A percentile compares a stretch with the other conserved stretches of the same genome.
These are phyloP conservation scores for Scortum barcoo DNA, from an alignment of 2,113 vertebrate species.

Conservation along the genomic window DNA sequence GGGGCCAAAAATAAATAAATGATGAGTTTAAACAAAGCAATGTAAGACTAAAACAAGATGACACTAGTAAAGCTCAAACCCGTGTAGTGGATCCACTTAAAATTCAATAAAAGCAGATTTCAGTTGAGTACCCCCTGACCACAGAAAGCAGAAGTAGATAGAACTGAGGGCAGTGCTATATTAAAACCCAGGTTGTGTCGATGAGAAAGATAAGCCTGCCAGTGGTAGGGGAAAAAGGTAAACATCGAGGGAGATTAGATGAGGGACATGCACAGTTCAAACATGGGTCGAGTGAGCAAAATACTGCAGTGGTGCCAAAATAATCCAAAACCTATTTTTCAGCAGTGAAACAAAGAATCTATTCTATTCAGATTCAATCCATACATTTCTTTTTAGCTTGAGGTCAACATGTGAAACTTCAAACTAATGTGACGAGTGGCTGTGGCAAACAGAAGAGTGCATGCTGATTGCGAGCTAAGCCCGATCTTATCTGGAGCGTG, in stretches of 20 bases:
- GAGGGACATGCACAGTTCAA: constrained; percentile 69
- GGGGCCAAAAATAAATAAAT: not conserved
- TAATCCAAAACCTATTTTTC: constrained; percentile 35
- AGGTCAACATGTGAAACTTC: constrained; percentile 1
- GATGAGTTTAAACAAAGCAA: not conserved
- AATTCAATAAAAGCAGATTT: constrained; percentile 54
- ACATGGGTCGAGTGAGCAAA: constrained; percentile 57
- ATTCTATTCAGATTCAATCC: constrained; percentile 9
- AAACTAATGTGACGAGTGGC: constrained; percentile 2
- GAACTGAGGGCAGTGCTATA: constrained; percentile 55
- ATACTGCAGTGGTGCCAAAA: constrained; percentile 35
- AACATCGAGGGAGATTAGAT: constrained; percentile 76
- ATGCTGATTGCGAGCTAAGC: constrained; percentile 31
- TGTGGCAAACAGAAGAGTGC: constrained; percentile 20
- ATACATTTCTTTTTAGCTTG: constrained; percentile 11
- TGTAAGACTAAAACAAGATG: not conserved
- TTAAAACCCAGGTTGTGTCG: constrained; percentile 49
- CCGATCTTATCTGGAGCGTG: constrained; percentile 71
- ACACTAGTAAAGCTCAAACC: not conserved
- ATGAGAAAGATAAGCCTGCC: constrained; percentile 69
- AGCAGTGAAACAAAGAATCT: constrained; percentile 19
- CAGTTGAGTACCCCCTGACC: constrained; percentile 27
- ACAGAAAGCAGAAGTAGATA: constrained; percentile 70
- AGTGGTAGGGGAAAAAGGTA: constrained; percentile 62
- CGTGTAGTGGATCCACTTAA: not conserved